These are phyloP conservation scores for Acrossocheilus fasciatus DNA, from an alignment of 2,797 vertebrate genomes.

Conservation along the genomic window DNA sequence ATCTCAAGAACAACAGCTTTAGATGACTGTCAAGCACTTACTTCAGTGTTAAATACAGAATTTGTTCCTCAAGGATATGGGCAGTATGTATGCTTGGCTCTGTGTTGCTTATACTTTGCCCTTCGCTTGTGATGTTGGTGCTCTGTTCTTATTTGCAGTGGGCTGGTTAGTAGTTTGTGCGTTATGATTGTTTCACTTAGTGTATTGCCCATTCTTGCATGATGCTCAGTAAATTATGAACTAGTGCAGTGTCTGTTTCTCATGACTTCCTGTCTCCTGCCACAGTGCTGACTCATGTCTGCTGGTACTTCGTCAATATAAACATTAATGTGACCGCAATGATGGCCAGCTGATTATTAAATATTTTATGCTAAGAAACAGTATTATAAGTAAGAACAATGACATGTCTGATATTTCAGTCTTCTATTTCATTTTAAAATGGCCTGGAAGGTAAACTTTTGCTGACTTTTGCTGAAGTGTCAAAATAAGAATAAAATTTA, in stretches of 20 bases:
- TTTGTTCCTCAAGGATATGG: too few relatives aligned
- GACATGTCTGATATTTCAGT: neutral
- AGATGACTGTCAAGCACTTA: neutral
- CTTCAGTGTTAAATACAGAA: neutral
- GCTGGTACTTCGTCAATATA: slow-evolving; percentile 13
- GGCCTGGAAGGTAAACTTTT: neutral
- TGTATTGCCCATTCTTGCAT: neutral
- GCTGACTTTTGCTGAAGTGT: neutral
- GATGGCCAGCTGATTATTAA: neutral
- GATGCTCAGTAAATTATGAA: slow-evolving; percentile 24
- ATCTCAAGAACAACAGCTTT: neutral
- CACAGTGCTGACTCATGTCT: slow-evolving; percentile 23
- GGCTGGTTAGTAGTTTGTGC: neutral
- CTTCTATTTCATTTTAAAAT: neutral
- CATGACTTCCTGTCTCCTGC: slow-evolving; percentile 42
- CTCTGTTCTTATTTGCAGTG: neutral
- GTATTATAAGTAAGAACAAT: neutral
- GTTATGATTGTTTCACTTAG: slow-evolving; percentile 39
- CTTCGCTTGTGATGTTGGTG: neutral
- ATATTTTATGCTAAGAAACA: neutral
- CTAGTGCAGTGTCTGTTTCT: slow-evolving; percentile 8
- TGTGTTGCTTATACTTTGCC: too few relatives aligned
- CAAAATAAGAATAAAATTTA: neutral
- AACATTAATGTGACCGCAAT: neutral
- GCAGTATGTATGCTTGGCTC: too few relatives aligned